A percentile compares a stretch with the other conserved stretches of the same genome.
These are phyloP conservation scores for Patiria pectinifera DNA, from an alignment of 53 echinoderm and acorn worm species.

Conservation along the genomic window DNA sequence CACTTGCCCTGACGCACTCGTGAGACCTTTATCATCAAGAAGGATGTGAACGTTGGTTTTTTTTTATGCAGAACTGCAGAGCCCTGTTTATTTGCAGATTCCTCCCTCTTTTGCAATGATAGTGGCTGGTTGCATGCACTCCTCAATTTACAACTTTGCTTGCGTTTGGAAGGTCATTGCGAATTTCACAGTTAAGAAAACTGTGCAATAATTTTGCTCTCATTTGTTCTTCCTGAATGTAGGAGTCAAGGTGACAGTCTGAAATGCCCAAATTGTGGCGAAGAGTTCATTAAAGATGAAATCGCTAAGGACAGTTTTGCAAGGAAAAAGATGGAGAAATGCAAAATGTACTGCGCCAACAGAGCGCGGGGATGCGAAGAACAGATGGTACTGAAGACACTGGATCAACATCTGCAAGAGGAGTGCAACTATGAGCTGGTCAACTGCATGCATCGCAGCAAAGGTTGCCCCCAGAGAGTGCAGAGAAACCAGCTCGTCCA, in stretches of 20 bases:
- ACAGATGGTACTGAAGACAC: conserved; percentile 39
- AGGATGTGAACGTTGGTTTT: too few relatives aligned
- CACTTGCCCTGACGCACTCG: too few relatives aligned
- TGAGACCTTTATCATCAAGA: too few relatives aligned
- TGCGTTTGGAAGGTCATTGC: too few relatives aligned
- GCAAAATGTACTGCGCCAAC: conserved; percentile 65
- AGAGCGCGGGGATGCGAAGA: conserved; percentile 59
- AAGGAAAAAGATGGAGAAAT: conserved; percentile 52
- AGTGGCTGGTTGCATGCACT: too few relatives aligned
- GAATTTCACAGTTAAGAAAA: too few relatives aligned
- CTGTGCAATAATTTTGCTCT: too few relatives aligned
- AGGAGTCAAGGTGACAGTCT: conserved; percentile 15
- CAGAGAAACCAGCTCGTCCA: conserved; percentile 39
- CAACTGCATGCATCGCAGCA: conserved; percentile 63
- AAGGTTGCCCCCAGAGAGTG: conserved; percentile 60
- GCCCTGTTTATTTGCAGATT: too few relatives aligned
- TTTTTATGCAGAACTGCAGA: too few relatives aligned
- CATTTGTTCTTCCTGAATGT: not conserved
- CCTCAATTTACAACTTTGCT: too few relatives aligned
- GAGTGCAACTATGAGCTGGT: conserved; percentile 54
- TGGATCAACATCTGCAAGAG: conserved; percentile 49
- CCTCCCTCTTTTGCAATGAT: too few relatives aligned
- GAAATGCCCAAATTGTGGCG: conserved; percentile 40
- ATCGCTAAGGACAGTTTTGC: conserved; percentile 64
- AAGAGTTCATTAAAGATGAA: conserved; percentile 36